These are phyloP conservation scores for Stegodyphus dumicola DNA, from an alignment of 1,140 invertebrate genomes.

Conservation along the genomic window DNA sequence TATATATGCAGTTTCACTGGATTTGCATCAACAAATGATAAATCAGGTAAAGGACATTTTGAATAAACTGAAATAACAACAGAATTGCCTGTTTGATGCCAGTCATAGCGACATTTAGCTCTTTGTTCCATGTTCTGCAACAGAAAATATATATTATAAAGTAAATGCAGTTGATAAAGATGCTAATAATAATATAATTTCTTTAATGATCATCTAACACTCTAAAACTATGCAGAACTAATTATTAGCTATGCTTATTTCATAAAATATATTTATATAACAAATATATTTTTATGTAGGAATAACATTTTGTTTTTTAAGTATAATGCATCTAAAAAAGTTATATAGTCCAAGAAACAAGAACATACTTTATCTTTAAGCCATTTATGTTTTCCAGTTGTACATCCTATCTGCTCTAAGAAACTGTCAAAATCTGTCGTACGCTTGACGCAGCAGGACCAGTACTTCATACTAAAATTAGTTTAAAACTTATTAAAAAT, in stretches of 20 bases:
- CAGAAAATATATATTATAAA: constrained; percentile 13
- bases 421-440: constrained; percentile 95
- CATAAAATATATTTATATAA: too few relatives aligned
- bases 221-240: background rate
- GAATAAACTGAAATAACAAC: constrained; percentile 90
- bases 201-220: background rate
- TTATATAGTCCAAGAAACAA: background rate
- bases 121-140: constrained; percentile 70
- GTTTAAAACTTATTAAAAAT: too few relatives aligned
- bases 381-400: constrained; percentile 87
- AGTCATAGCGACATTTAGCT: constrained; percentile 88
- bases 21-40: constrained; percentile 83
- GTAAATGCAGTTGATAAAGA: background rate
- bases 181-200: background rate
- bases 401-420: constrained; percentile 87
- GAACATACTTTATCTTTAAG: constrained; percentile 73
- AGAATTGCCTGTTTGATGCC: constrained; percentile 87
- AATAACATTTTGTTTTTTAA: background rate
- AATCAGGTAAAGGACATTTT: constrained; percentile 86
- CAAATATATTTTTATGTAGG: background rate
- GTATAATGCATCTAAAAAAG: background rate
- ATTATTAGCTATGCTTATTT: background rate
- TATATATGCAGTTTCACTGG: constrained; percentile 82
- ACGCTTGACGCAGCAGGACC: constrained; percentile 94
- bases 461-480: constrained; percentile 85